Evolutionary conservation across 2,888 invertebrate species (phyloP).

Genomic region (Endomychus coccineus): DNA sequence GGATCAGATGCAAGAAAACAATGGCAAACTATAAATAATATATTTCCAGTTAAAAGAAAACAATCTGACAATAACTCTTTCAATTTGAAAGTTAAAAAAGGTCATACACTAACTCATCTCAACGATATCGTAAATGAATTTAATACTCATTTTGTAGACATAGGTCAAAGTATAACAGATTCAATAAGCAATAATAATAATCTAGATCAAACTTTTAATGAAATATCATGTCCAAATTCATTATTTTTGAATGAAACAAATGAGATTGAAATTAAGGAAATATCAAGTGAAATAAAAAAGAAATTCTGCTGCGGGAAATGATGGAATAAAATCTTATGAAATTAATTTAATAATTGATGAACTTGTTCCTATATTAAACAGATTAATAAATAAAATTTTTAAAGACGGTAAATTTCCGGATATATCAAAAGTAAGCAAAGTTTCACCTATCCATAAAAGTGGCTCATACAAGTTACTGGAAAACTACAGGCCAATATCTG

Average conservation of each 20-base stretch:
- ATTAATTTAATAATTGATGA: too few species aligned
- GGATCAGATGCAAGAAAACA: neutral
- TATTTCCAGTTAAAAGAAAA: neutral
- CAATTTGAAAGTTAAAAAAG: neutral
- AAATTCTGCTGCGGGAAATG: too few species aligned
- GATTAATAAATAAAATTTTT: too few species aligned
- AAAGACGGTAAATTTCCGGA: neutral
- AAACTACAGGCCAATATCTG: constrained; percentile 1
- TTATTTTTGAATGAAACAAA: too few species aligned
- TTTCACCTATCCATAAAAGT: neutral
- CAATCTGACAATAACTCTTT: neutral
- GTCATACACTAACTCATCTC: neutral
- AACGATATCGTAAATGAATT: neutral
- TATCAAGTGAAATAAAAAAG: too few species aligned
- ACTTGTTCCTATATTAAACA: too few species aligned
- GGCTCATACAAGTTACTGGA: neutral
- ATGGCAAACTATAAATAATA: constrained; percentile 1
- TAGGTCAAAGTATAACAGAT: neutral
- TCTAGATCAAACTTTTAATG: too few species aligned
- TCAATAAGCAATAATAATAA: neutral
- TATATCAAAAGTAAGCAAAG: neutral
- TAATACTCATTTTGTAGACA: neutral
- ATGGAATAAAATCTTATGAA: too few species aligned
- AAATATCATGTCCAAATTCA: too few species aligned
- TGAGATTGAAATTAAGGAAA: too few species aligned